Base-by-base conservation (phyloP, 2,888 invertebrate species). In the Platerodrilus igneus region DNA sequence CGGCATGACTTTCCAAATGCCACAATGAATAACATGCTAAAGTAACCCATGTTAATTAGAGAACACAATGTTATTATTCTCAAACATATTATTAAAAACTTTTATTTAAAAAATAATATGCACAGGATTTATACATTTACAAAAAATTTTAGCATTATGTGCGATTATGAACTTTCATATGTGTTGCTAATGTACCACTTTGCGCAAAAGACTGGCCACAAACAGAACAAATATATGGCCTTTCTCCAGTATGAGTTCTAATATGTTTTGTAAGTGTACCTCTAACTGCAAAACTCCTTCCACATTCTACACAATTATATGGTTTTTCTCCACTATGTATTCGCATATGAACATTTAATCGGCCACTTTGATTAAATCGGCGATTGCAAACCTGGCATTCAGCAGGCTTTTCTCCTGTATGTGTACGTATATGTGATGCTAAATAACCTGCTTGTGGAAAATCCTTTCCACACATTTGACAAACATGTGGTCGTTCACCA, bases 181-280 rank as follows among this genome's bases (percentile, higher is more conserved):
- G 62, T 5, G 59, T 62, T 6, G 54, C 48, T 25, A 62, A 45
- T 33, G 62, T 62, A 2, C 56, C 56, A 40, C 50, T 55, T 45
- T 60, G 60, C 2, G 58, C 52, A 47, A 62, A 63, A 4, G 58
- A 50, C 46, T 62, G 57, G 11, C 59, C 60, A 45, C 63, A 63
- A 19, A 53, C 51, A 37, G 51, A 56, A 33, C 63, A 63, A 31
- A 55, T 45, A 35, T 58, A 62, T 0, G 61, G 64, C 36, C 51
- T 46, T 43, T 61, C 59, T 1, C 62, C 63, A 6, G 63, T 62
- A 48, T 66, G 66, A 2, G 58, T 64, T 26, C 63, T 43, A 13
- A 59, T 56, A 34, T 66, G 65, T 25, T 57, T 60, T 26, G 57
- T 60, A 27, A 66, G 45, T 2, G 62, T 63, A 14, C 61, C 59